Evolutionary conservation across 2,113 vertebrate genomes (phyloP).

Genomic region (Atherinomorus stipes): DNA sequence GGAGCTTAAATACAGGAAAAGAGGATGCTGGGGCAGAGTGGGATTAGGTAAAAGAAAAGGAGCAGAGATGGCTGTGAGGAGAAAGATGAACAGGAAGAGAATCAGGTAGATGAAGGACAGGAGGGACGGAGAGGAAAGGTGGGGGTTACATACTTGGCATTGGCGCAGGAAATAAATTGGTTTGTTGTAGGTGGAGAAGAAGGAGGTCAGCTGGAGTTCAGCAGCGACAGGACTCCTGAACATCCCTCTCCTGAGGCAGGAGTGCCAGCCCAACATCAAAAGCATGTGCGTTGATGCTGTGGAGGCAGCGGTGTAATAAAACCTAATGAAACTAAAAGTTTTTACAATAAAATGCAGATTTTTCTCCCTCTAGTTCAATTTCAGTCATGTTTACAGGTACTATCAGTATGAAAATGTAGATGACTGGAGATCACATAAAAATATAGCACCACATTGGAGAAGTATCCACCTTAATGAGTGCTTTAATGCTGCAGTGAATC

Average conservation of each 20-base stretch:
- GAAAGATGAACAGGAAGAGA: slow-evolving; percentile 29
- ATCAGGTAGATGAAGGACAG: background rate
- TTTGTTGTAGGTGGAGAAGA: slow-evolving; percentile 34
- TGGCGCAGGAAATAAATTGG: slow-evolving; percentile 52
- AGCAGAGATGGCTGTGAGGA: slow-evolving; percentile 20
- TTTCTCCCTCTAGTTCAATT: background rate
- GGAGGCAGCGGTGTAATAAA: slow-evolving; percentile 5
- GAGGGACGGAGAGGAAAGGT: background rate
- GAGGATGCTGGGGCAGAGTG: slow-evolving; percentile 8
- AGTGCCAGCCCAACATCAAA: slow-evolving; percentile 32
- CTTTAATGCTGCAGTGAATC: background rate
- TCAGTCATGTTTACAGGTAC: background rate
- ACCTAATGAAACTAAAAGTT: background rate
- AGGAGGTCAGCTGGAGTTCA: slow-evolving; percentile 73
- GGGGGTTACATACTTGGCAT: slow-evolving; percentile 37
- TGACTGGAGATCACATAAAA: background rate
- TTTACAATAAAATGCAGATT: background rate
- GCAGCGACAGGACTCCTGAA: slow-evolving; percentile 38
- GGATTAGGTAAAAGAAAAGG: slow-evolving; percentile 25
- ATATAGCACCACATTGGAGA: background rate
- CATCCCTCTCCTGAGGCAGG: slow-evolving; percentile 34
- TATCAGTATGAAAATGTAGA: background rate
- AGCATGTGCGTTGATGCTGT: slow-evolving; percentile 24
- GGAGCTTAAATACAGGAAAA: slow-evolving; percentile 5
- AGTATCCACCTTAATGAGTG: background rate